Base-by-base conservation (phyloP, 2,797 vertebrate species). In the Hapalemur alaotrensis region DNA sequence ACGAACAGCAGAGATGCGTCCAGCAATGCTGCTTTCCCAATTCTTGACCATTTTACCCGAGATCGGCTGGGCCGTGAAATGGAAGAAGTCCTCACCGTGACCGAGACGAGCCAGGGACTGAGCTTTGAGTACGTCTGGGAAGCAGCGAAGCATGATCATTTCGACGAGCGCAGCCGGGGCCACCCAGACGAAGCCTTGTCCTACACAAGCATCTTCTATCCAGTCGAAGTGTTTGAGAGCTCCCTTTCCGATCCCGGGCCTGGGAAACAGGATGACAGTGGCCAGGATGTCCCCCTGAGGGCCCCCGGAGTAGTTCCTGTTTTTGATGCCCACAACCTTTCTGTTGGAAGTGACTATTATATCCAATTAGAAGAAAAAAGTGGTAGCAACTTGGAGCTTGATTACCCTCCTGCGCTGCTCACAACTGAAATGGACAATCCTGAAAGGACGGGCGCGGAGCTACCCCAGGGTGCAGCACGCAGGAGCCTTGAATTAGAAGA, bases 101-200 rank as follows among this genome's bases (percentile, higher is more conserved):
- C 99, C 0, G 99, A 99, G 98, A 99, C 99, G 0, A 99, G 99
- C 98, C 99, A 99, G 73, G 99, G 99, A 10, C 99, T 99, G 91
- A 99, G 99, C 98, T 99, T 99, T 48, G 99, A 99, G 95, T 99
- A 99, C 1, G 99, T 99, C 61, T 99, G 99, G 99, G 99, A 99
- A 97, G 99, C 99, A 0, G 99, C 99, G 90, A 99, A 99, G 97
- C 99, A 99, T 0, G 99, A 99, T 98, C 99, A 99, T 98, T 99
- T 99, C 20, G 98, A 98, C 28, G 99, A 98, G 93, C 99, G 98
- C 22, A 95, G 97, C 35, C 99, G 96, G 7, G 98, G 98, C 23
- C 98, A 98, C 98, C 98, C 99, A 38, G 99, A 99, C 17, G 99
- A 99, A 12, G 99, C 99, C 8, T 96, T 99, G 97, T 99, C 99